These are phyloP conservation scores for Myoxocephalus aenaeus DNA, from an alignment of 2,797 vertebrate species.

Conservation along the genomic window DNA sequence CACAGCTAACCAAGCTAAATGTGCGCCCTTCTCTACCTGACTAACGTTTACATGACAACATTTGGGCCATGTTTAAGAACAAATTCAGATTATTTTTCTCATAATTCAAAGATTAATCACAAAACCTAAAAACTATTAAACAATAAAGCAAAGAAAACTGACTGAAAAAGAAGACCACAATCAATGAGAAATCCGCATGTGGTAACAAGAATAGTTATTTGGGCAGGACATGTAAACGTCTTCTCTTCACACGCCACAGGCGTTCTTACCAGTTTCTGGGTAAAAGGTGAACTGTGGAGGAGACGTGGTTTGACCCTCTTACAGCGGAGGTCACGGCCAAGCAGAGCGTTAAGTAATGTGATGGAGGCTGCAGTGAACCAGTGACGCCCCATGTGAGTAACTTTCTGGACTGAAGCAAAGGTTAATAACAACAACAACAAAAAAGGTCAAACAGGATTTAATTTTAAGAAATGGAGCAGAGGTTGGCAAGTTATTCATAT, in stretches of 20 bases:
- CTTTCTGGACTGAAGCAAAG: constrained; percentile 43
- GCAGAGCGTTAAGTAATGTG: constrained; percentile 37
- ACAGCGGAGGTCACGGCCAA: constrained; percentile 36
- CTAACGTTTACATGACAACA: too few relatives aligned
- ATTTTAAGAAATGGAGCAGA: constrained; percentile 34
- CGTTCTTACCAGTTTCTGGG: constrained; percentile 59
- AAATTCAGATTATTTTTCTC: not conserved
- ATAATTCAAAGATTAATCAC: not conserved
- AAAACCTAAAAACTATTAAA: not conserved
- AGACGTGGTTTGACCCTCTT: constrained; percentile 27
- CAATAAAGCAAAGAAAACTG: not conserved
- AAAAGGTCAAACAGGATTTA: constrained; percentile 12
- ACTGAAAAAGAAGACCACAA: not conserved
- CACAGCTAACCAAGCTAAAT: too few relatives aligned
- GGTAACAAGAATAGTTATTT: not conserved
- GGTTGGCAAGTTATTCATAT: constrained; percentile 10
- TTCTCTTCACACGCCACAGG: constrained; percentile 3
- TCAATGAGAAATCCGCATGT: not conserved
- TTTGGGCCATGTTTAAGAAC: not conserved
- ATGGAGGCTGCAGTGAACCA: constrained; percentile 31
- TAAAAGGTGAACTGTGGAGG: constrained; percentile 64
- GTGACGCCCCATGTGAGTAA: constrained; percentile 25
- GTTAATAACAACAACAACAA: constrained; percentile 30
- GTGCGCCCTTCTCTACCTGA: too few relatives aligned
- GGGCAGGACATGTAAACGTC: not conserved